phyloP scores from a whole-genome alignment of 2,113 vertebrate species.

The Equus przewalskii region DNA sequence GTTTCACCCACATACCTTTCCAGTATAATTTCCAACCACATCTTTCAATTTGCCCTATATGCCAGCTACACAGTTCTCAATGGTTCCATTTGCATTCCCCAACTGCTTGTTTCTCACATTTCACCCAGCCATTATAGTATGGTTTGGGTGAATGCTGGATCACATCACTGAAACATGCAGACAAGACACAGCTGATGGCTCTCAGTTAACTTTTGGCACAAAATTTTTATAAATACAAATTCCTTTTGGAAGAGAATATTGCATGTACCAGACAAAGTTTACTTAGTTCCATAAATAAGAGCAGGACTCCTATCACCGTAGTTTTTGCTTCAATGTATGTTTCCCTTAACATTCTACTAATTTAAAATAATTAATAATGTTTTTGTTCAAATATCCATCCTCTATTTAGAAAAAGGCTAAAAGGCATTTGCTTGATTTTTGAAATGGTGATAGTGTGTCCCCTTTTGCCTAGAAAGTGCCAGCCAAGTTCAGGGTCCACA shows the following conservation, averaged over 20 bases:
- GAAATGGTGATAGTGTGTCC: not conserved
- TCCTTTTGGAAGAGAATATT: conserved; percentile 14
- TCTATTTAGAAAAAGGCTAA: not conserved
- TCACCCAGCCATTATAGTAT: not conserved
- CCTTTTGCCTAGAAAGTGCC: not conserved
- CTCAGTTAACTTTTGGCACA: not conserved
- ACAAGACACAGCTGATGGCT: not conserved
- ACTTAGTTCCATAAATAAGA: not conserved
- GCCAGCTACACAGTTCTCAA: not conserved
- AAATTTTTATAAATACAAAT: not conserved
- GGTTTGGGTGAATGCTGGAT: not conserved
- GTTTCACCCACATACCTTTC: conserved; percentile 22
- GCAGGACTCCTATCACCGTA: too few relatives aligned
- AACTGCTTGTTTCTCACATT: not conserved
- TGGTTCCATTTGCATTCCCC: not conserved
- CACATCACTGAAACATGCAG: not conserved
- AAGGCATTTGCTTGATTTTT: not conserved
- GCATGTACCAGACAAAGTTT: not conserved
- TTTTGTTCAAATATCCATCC: not conserved
- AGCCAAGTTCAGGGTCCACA: not conserved
- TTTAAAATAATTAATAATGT: not conserved
- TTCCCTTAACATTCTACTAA: not conserved
- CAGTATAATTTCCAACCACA: not conserved
- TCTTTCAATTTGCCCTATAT: not conserved
- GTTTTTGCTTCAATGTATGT: not conserved